Base-by-base conservation (phyloP, 2,888 invertebrate species). In the Drosophila paramelanica region DNA sequence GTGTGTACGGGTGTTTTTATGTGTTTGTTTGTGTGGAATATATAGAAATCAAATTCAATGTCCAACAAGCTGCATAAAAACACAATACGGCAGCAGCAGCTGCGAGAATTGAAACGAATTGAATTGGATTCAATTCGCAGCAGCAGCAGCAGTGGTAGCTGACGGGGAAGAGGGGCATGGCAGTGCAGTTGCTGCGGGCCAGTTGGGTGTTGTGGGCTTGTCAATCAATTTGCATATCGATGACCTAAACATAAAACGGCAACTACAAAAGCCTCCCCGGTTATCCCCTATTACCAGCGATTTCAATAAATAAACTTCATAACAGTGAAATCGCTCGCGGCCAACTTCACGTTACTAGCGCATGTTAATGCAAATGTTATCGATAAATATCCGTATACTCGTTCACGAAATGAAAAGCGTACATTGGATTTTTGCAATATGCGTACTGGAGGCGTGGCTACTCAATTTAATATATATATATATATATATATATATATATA, bases 201-300 rank as follows among this genome's bases (percentile, higher is more conserved):
- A 42, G 27, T 39, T 51, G 55, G 31, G 31, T 55, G 64, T 50
- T 58, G 42, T 74, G 61, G 67, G 74, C 69, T 75, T 79, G 79
- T 77, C 82, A 87, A 81, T 83, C 88, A 84, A 87, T 81, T 81
- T 79, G 79, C 82, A 87, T 84, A 78, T 87, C 79, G 79, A 84
- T 84, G 81, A 71, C 71, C 77, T 67, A 64, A 77, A 83, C 86
- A 77, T 51, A 61, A 74, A 76, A 57, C 57, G 49, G 36, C 56
- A 46, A 31, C 46, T 36, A 33, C 50, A 42, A 62, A 27, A 33
- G 42, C 36, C 20, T 17, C 42, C 38, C 47, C 53, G 13, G 17
- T 11, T 23, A n/a, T 5, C 17, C 17, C 7, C 17, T 43, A 31
- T 31, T 31, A 10, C 31, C 31, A 41, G 36, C 50, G 57, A 38